Evolutionary conservation across 2,113 vertebrate genomes (phyloP).

Genomic region (Catharus bicknelli): DNA sequence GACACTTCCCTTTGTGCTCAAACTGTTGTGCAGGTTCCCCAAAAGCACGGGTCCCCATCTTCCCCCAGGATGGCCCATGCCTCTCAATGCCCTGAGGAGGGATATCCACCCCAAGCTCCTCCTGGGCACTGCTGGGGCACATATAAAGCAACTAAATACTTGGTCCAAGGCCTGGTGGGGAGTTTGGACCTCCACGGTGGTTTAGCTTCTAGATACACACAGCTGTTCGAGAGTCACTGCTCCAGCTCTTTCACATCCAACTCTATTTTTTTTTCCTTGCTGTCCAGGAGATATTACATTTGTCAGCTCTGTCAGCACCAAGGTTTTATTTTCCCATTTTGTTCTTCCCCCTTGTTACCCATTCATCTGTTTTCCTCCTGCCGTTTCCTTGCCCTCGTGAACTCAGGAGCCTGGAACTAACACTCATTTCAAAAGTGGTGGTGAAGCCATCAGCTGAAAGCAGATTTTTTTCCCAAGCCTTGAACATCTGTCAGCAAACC

Average conservation of each 20-base stretch:
- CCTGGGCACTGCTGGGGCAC: not conserved
- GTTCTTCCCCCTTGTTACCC: not conserved
- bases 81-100: not conserved
- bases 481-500: conserved; percentile 53
- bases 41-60: not conserved
- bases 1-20: not conserved
- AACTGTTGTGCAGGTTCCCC: not conserved
- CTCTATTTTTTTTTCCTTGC: not conserved
- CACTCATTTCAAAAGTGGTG: conserved; percentile 26
- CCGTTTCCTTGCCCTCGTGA: not conserved
- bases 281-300: not conserved
- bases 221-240: not conserved
- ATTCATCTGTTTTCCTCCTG: not conserved
- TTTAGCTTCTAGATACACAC: not conserved
- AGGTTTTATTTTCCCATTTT: not conserved
- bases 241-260: not conserved
- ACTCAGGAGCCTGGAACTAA: conserved; percentile 15
- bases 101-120: not conserved
- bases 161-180: not conserved
- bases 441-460: conserved; percentile 4
- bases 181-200: not conserved
- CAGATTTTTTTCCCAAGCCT: not conserved
- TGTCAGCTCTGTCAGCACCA: not conserved
- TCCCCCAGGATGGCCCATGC: accelerated
- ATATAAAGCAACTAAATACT: accelerated